phyloP scores from a whole-genome alignment of 1,140 invertebrate genomes.

The Drosophila elegans region DNA sequence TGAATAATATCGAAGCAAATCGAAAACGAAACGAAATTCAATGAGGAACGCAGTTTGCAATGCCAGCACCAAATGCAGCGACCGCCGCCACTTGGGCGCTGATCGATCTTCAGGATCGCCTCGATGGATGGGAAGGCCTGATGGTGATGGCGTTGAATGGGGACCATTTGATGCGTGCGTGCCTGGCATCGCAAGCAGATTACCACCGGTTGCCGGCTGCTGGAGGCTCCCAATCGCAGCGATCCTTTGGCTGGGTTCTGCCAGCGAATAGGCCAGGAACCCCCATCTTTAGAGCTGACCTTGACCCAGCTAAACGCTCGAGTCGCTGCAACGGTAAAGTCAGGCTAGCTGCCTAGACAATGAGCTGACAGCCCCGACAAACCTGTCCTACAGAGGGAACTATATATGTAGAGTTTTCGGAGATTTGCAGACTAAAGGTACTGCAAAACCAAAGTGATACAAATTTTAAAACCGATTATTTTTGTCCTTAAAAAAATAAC shows the following conservation, averaged over 20 bases:
- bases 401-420: not conserved
- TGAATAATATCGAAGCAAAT: conserved; percentile 74
- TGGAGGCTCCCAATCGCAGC: conserved; percentile 14
- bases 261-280: conserved; percentile 32
- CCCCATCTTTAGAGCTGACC: conserved; percentile 43
- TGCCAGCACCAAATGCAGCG: conserved; percentile 70
- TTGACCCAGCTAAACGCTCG: conserved; percentile 67
- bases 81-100: conserved; percentile 45
- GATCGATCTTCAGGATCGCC: conserved; percentile 37
- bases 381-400: conserved; percentile 22
- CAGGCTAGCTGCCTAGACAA: conserved; percentile 51
- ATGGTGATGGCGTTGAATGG: conserved; percentile 46
- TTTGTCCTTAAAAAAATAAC: too few relatives aligned
- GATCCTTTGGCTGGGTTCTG: conserved; percentile 22
- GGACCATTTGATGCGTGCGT: conserved; percentile 58
- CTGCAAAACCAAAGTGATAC: too few relatives aligned
- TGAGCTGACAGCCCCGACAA: conserved; percentile 13
- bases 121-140: conserved; percentile 12
- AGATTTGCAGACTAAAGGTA: too few relatives aligned
- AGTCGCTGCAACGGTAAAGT: conserved; percentile 59
- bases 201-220: not conserved
- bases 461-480: too few relatives aligned
- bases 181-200: conserved; percentile 48
- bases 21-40: conserved; percentile 54
- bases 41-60: conserved; percentile 69